Evolutionary conservation across 2,797 vertebrate species (phyloP).

Genomic region (Gastrophryne carolinensis): DNA sequence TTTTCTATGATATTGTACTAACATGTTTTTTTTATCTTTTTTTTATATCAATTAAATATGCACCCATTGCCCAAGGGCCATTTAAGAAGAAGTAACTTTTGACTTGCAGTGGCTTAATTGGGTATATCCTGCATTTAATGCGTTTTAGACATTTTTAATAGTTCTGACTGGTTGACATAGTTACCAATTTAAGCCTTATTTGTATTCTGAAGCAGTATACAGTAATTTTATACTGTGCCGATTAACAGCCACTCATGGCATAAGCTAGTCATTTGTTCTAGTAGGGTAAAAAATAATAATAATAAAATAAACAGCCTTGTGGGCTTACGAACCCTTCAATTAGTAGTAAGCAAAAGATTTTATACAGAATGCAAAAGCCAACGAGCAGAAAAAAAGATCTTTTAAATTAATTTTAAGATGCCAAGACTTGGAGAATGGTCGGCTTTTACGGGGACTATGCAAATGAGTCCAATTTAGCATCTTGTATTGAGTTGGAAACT

Average conservation of each 20-base stretch:
- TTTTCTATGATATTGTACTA: conserved; percentile 24
- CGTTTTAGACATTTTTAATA: conserved; percentile 58
- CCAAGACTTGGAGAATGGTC: conserved; percentile 84
- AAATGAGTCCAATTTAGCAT: conserved; percentile 97
- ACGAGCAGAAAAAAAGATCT: conserved; percentile 63
- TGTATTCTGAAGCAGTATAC: conserved; percentile 50
- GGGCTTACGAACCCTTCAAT: conserved; percentile 70
- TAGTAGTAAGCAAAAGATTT: conserved; percentile 73
- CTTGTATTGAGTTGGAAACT: conserved; percentile 97
- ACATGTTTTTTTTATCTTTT: conserved; percentile 15
- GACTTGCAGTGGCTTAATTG: conserved; percentile 50
- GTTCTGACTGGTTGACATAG: conserved; percentile 54
- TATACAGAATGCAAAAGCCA: conserved; percentile 71
- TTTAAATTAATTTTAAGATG: conserved; percentile 87
- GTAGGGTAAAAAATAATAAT: conserved; percentile 42
- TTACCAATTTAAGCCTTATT: conserved; percentile 56
- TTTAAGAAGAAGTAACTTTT: conserved; percentile 57
- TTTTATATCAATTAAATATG: conserved; percentile 48
- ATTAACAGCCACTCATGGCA: conserved; percentile 62
- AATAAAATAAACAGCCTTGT: conserved; percentile 60
- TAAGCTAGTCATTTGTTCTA: conserved; percentile 64
- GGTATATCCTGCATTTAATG: conserved; percentile 55
- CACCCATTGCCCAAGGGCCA: conserved; percentile 36
- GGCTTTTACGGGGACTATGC: conserved; percentile 86
- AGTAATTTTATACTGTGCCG: conserved; percentile 50